A percentile compares a stretch with the other conserved stretches of the same genome.
Conservation (phyloP, 1,140 invertebrate genomes). For the Scaptomyza hsui region DNA sequence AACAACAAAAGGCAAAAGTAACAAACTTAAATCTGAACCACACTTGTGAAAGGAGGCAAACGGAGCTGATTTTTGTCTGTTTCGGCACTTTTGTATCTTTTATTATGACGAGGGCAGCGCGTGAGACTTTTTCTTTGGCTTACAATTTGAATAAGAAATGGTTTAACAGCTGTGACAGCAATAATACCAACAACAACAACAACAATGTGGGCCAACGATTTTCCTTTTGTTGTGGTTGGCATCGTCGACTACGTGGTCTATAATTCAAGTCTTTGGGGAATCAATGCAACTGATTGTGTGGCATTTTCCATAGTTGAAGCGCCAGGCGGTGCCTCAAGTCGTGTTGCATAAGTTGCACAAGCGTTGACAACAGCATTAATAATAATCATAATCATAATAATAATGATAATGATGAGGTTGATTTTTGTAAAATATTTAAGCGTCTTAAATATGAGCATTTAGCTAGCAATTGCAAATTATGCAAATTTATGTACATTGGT, state of each 20-base stretch:
- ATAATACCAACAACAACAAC: slow-evolving; percentile 42
- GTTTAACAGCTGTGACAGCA: slow-evolving; percentile 55
- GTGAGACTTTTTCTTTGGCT: slow-evolving; percentile 61
- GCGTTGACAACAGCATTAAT: slow-evolving; percentile 37
- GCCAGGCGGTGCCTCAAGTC: slow-evolving; percentile 37
- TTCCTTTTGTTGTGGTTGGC: slow-evolving; percentile 66
- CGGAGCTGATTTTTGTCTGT: slow-evolving; percentile 26
- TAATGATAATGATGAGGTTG: slow-evolving; percentile 34
- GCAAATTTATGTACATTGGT: slow-evolving; percentile 65
- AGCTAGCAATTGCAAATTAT: slow-evolving; percentile 68
- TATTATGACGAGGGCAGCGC: slow-evolving; percentile 37
- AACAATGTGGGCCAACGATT: slow-evolving; percentile 42
- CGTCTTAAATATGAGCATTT: slow-evolving; percentile 39
- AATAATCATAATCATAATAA: slow-evolving; percentile 40
- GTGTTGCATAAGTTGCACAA: slow-evolving; percentile 73
- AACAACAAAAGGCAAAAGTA: slow-evolving; percentile 22
- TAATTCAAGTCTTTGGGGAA: slow-evolving; percentile 47
- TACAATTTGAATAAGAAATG: slow-evolving; percentile 68
- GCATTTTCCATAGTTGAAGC: slow-evolving; percentile 61
- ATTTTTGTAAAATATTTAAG: slow-evolving; percentile 59
- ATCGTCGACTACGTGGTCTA: slow-evolving; percentile 15
- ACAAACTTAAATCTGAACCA: slow-evolving; percentile 30
- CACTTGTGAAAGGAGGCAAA: slow-evolving; percentile 17
- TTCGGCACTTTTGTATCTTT: slow-evolving; percentile 34
- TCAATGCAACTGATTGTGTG: slow-evolving; percentile 57